A percentile compares a stretch with the other conserved stretches of the same genome.
Conservation (phyloP, 2,888 invertebrate genomes). For the Acronicta psi region DNA sequence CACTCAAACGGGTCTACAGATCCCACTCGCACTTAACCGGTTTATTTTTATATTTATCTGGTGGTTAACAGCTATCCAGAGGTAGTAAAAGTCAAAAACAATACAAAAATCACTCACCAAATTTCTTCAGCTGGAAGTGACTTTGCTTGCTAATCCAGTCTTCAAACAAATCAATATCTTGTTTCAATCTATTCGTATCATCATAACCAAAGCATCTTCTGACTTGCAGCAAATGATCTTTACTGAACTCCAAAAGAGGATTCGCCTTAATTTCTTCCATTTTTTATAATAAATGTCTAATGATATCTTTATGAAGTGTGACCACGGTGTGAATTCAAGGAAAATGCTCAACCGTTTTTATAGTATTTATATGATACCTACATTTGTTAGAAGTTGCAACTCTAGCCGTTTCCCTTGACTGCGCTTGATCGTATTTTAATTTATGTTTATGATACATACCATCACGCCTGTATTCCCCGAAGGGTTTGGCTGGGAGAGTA, state of each 20-base stretch:
- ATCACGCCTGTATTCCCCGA: too few species aligned
- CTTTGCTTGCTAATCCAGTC: conserved; percentile 58
- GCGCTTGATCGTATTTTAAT: background rate
- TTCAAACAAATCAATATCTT: conserved; percentile 54
- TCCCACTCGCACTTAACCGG: too few species aligned
- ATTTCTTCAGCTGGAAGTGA: conserved; percentile 55
- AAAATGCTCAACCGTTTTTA: background rate
- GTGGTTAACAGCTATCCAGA: too few species aligned
- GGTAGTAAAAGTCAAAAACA: too few species aligned
- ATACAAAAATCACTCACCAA: conserved; percentile 42
- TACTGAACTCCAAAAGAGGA: conserved; percentile 37
- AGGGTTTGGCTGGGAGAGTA: too few species aligned
- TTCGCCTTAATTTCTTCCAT: conserved; percentile 37
- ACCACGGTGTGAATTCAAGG: background rate
- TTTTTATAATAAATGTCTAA: background rate
- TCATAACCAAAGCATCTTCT: conserved; percentile 52
- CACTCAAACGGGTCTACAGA: too few species aligned
- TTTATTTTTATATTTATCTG: too few species aligned
- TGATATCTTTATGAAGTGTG: background rate
- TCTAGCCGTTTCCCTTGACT: conserved; percentile 1
- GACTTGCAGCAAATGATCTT: conserved; percentile 48
- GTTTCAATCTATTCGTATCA: conserved; percentile 47
- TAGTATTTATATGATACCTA: background rate
- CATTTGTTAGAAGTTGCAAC: background rate
- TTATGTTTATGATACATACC: too few species aligned